Evolutionary conservation across 2,113 vertebrate genomes (phyloP).

Genomic region (Riparia riparia): DNA sequence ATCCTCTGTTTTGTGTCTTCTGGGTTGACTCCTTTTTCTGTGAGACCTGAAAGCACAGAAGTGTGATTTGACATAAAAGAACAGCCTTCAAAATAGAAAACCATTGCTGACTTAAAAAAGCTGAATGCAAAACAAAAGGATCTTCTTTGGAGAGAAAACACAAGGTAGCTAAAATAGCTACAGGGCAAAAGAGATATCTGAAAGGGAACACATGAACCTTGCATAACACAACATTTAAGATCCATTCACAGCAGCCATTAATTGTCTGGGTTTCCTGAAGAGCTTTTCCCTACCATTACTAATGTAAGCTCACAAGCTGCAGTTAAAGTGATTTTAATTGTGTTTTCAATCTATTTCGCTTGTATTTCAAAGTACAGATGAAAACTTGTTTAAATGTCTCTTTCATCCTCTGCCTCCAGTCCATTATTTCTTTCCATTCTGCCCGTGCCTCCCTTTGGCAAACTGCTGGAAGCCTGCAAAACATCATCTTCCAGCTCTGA

Average conservation of each 20-base stretch:
- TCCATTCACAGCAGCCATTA: background rate
- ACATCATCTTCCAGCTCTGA: slow-evolving; percentile 16
- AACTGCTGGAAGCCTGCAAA: slow-evolving; percentile 38
- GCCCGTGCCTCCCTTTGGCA: background rate
- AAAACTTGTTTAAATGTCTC: background rate
- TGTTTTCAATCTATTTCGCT: background rate
- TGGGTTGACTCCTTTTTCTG: slow-evolving; percentile 88
- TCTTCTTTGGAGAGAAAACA: slow-evolving; percentile 9
- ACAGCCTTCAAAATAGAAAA: background rate
- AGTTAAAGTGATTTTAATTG: background rate
- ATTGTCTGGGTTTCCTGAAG: background rate
- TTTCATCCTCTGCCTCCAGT: slow-evolving; percentile 12
- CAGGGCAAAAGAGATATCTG: slow-evolving; percentile 12
- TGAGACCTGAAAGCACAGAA: slow-evolving; percentile 80
- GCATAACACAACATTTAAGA: background rate
- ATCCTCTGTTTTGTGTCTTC: slow-evolving; percentile 91
- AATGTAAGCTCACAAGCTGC: background rate
- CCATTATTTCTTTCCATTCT: background rate
- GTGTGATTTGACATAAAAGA: background rate
- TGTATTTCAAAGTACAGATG: background rate
- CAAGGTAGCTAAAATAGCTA: slow-evolving; percentile 20
- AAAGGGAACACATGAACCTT: slow-evolving; percentile 46
- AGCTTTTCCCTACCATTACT: slow-evolving; percentile 10
- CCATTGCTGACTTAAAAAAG: background rate
- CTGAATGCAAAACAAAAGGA: background rate